A percentile compares a stretch with the other conserved stretches of the same genome.
Evolutionary conservation across 2,113 vertebrate species (phyloP).

Genomic region (Oryzias woworae): DNA sequence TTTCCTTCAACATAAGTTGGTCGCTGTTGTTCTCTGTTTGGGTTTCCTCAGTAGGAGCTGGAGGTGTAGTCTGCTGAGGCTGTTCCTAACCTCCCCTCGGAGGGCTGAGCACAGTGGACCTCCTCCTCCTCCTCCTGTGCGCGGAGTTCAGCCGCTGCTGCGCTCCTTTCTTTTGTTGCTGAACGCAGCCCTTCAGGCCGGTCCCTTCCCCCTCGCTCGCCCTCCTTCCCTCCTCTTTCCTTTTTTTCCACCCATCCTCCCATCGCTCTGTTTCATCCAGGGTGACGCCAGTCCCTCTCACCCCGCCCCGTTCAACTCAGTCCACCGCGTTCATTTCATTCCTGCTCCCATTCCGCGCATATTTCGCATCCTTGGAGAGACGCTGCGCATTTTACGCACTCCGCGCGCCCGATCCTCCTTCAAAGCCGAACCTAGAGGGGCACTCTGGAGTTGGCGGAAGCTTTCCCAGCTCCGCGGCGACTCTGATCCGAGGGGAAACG

Average conservation of each 20-base stretch:
- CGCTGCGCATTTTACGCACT: conserved; percentile 77
- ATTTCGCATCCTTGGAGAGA: conserved; percentile 91
- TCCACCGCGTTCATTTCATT: conserved; percentile 96
- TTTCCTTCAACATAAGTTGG: too few relatives aligned
- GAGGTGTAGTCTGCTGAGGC: not conserved
- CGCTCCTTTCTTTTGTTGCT: conserved; percentile 71
- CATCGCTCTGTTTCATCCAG: conserved; percentile 66
- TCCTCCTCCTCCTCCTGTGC: conserved; percentile 28
- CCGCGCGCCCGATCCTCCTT: conserved; percentile 49
- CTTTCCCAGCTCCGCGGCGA: conserved; percentile 30
- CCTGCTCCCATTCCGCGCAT: conserved; percentile 97
- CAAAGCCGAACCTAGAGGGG: conserved; percentile 30
- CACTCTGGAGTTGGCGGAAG: conserved; percentile 37
- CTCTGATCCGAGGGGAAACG: conserved; percentile 52
- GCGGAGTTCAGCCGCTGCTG: conserved; percentile 60
- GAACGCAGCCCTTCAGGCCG: conserved; percentile 57
- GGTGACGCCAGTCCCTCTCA: conserved; percentile 82
- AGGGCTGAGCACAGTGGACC: conserved; percentile 35
- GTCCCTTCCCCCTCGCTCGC: conserved; percentile 46
- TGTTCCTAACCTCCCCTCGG: conserved; percentile 1
- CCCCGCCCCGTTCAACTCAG: conserved; percentile 85
- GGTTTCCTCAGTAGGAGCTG: not conserved
- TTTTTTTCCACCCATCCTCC: conserved; percentile 47
- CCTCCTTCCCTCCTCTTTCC: conserved; percentile 14
- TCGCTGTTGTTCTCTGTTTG: too few relatives aligned